These are phyloP conservation scores for Oreortyx pictus DNA, from an alignment of 2,797 vertebrate species.

Conservation along the genomic window DNA sequence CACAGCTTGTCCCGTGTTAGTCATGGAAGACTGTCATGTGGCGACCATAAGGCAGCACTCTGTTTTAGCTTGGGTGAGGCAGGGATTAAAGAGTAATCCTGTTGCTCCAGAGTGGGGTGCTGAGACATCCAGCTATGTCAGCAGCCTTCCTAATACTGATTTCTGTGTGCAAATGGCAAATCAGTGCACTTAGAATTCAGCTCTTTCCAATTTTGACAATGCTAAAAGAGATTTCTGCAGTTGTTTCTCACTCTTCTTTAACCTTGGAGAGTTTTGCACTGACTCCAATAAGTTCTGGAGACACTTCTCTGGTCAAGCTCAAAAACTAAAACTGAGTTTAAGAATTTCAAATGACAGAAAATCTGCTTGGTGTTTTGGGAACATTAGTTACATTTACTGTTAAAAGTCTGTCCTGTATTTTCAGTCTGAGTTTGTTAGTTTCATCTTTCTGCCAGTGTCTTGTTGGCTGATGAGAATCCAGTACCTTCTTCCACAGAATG, in stretches of 20 bases:
- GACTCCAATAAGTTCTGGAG: neutral
- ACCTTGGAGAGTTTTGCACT: neutral
- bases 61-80: neutral
- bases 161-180: neutral
- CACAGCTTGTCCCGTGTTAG: neutral
- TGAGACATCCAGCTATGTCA: neutral
- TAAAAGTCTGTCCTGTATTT: neutral
- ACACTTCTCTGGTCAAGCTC: neutral
- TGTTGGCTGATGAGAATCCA: slow-evolving; percentile 27
- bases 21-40: neutral
- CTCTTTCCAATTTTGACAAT: neutral
- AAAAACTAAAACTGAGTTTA: neutral
- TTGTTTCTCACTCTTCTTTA: neutral
- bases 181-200: rapidly evolving
- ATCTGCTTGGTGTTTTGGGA: slow-evolving; percentile 15
- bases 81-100: neutral
- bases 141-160: neutral
- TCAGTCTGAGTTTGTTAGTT: slow-evolving; percentile 43
- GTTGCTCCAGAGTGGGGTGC: neutral
- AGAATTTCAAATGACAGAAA: slow-evolving; percentile 8
- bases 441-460: slow-evolving; percentile 47
- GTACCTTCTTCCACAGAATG: slow-evolving; percentile 13
- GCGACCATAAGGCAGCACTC: neutral
- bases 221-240: neutral
- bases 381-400: neutral